Evolutionary conservation across 2,888 invertebrate species (phyloP), one percentile per base, ranked within the genome.

Genomic region (Philereme vetulata): DNA sequence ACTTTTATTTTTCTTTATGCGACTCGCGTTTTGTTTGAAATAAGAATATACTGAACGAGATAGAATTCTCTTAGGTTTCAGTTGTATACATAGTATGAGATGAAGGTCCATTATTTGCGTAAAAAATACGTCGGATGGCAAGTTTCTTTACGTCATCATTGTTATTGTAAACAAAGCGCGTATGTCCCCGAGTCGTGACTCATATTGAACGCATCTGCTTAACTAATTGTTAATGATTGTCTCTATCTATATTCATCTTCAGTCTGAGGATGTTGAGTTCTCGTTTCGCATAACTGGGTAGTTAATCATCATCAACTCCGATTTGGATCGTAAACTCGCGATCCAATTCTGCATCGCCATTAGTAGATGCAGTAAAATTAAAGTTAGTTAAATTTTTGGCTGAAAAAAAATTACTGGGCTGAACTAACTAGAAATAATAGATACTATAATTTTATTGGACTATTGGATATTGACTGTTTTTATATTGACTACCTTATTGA

Each of bases 81-180:
- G 34, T 4, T 4, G 4, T 42, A 35, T 40, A 40, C 11, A 42
- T 52, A 35, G 34, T 21, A 44, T 21, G 21, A 52, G 33, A 51
- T 48, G 46, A 48, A 59, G 60, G 40, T 64, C 45, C 49, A 49
- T 47, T 51, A 51, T 52, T 59, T 54, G 42, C 36, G 32, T 51
- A 53, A 60, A 56, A 49, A 56, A 60, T 59, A 52, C 51, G 56
- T 59, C 49, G 53, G 40, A 62, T 44, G 47, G 65, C 73, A 70
- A 72, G 70, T 71, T 74, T 73, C 67, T 77, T 76, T 72, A 78
- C 74, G 76, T 76, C 76, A 76, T 78, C 75, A 74, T 82, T 84
- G 82, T 85, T 86, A 77, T 82, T 83, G 83, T 86, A 86, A 85
- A 86, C 84, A 86, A 76, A 77, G 75, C 76, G 68, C 67, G 72